Base-by-base conservation (phyloP, 2,113 vertebrate species). In the Clarias macrocephalus region DNA sequence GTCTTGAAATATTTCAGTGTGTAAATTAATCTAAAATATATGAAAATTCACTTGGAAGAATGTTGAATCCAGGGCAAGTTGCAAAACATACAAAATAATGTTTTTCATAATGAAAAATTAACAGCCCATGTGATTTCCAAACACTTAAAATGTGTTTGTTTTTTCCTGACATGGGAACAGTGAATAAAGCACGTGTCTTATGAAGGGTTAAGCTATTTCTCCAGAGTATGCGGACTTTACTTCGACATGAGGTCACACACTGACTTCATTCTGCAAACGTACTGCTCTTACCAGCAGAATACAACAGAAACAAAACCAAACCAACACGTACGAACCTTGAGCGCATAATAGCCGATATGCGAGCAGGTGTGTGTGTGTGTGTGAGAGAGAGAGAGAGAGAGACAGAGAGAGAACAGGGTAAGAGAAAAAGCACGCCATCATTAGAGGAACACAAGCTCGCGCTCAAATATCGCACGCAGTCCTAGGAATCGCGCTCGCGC, bases 351-450 rank as follows among this genome's bases (percentile, higher is more conserved):
- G 19, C 48, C 5, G 56, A 76, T 3, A n/a, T 37, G 59, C 2
- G 48, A 77, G 25, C 80, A 83, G 80, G 86, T 87, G 86, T 52
- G 79, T 8, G 57, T 48, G 72, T 48, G 70, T 48, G 85, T 80
- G 76, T 21, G 33, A 11, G 37, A 4, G 70, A 28, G n/a, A 83
- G 48, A 54, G n/a, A 28, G 33, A 16, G 16, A 6, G 42, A 48
- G 48, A 42, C 0, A 28, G 28, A 83, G 63, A 54, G 28, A 28
- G 33, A 25, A 15, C 9, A 70, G 21, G 3, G 33, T 9, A 15
- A 37, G 30, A 21, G 30, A 21, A 72, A 70, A 19, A 59, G 16
- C 60, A 42, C 28, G 85, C 30, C 65, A 48, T 52, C 73, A 82
- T 82, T 82, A 73, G 10, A 57, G 56, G 25, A 70, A 79, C 84